Conservation (phyloP, 2,888 invertebrate species). For the Diplazon laetatorius region DNA sequence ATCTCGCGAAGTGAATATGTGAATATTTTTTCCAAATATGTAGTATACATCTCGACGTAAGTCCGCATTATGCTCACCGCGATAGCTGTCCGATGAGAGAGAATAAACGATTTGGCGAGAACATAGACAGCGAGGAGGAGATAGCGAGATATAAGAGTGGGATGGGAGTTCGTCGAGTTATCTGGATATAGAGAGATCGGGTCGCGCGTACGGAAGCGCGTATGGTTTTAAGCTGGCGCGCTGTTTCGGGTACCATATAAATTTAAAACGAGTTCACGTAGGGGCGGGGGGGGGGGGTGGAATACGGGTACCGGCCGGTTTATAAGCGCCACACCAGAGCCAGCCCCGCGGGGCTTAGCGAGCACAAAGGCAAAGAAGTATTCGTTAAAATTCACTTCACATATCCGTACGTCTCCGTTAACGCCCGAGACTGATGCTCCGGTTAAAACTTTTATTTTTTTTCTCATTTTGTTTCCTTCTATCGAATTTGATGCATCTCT, state of each 20-base stretch:
- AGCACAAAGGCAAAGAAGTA: conserved; percentile 70
- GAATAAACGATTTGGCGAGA: conserved; percentile 24
- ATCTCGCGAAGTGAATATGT: too few species aligned
- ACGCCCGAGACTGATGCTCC: not conserved
- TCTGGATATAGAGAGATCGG: not conserved
- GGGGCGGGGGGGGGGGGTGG: conserved; percentile 7
- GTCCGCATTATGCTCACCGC: not conserved
- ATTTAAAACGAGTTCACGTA: conserved; percentile 47
- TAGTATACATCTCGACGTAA: conserved; percentile 7
- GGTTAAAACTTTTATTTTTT: conserved; percentile 13
- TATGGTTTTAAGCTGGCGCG: conserved; percentile 6
- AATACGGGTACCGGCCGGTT: too few species aligned
- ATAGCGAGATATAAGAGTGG: conserved; percentile 7
- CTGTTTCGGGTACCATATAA: conserved; percentile 42
- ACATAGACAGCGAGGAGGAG: conserved; percentile 27
- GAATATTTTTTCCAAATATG: not conserved
- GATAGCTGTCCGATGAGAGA: conserved; percentile 1
- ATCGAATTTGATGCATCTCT: conserved; percentile 15
- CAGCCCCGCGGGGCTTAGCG: conserved; percentile 27
- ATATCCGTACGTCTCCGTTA: conserved; percentile 59
- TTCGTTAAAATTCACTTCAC: conserved; percentile 75
- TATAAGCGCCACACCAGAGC: conserved; percentile 1
- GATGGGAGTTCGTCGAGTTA: not conserved
- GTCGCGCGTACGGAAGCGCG: not conserved
- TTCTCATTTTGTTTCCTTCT: conserved; percentile 38